Evolutionary conservation across 2,113 vertebrate genomes (phyloP), one percentile per base, ranked within the genome.

Genomic region (Rhodinocichla rosea): DNA sequence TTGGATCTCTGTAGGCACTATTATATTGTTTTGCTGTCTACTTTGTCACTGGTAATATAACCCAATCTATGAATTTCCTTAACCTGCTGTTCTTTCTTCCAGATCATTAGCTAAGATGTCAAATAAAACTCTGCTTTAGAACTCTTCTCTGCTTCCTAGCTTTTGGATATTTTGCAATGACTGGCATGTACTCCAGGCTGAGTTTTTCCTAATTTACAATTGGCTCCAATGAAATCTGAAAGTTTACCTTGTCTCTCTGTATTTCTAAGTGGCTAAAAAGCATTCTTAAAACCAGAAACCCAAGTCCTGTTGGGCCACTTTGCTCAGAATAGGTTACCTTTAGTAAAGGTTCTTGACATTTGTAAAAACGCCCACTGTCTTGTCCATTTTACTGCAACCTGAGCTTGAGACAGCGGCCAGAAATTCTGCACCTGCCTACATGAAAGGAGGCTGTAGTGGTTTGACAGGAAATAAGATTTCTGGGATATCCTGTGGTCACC

Each of bases 71-170:
- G 77, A 78, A 94, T 94, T 94, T 87, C 94, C 89, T 95, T 91
- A 95, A 94, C 53, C 67, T 78, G 82, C 57, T 83, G 65, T 87
- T 92, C 89, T 56, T 90, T 90, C 91, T 95, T 95, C 89, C 74
- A 95, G 53, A 87, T 92, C 74, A 95, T 95, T 92, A 95, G 57
- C 77, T 94, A 94, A 92, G 77, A 71, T 89, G 91, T 91, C 84
- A 95, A 68, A 92, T 87, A 91, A 94, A 95, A 80, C 57, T 68
- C 39, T 30, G 37, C 40, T 91, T 95, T 69, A 93, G 23, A 83
- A 24, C 28, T 87, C 69, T 91, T 92, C 56, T 27, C 69, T 67
- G 13, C 53, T 50, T 92, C 63, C 62, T 49, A 28, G 33, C 18
- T 74, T 85, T 76, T 55, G 23, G 55, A 40, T 82, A 33, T 57